Conservation (phyloP, 2,113 vertebrate species). For the Lepus timidus region DNA sequence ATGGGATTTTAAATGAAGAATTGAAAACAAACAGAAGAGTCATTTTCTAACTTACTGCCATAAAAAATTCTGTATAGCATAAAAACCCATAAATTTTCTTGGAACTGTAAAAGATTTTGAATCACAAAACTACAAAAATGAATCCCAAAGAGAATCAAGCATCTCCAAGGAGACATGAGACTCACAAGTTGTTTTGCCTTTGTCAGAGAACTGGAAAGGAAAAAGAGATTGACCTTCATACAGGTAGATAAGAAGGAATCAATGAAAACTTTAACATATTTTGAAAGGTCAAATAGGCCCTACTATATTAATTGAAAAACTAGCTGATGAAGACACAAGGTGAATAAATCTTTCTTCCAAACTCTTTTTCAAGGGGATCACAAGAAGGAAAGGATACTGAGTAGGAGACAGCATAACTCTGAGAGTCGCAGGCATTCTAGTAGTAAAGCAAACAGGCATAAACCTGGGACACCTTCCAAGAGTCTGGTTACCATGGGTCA, state of each 20-base stretch:
- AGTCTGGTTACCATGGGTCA: neutral
- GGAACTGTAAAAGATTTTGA: neutral
- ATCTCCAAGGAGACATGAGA: neutral
- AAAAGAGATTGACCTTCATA: neutral
- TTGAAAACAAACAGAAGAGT: neutral
- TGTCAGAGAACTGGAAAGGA: neutral
- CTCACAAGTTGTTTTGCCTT: neutral
- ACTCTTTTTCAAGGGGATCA: too few species aligned
- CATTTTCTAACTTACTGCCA: neutral
- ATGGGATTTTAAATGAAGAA: neutral
- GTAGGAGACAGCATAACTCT: neutral
- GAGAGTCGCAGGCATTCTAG: neutral
- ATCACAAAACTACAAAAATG: neutral
- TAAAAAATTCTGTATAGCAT: neutral
- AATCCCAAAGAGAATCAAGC: neutral
- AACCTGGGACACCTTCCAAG: neutral
- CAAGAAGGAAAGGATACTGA: neutral
- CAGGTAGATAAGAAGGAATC: fast-evolving
- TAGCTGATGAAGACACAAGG: neutral
- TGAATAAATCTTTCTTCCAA: neutral
- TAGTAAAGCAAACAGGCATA: neutral
- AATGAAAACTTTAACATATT: neutral
- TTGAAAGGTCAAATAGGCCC: neutral
- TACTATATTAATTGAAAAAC: neutral
- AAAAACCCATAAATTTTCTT: neutral